Conservation (phyloP, 1,140 invertebrate genomes). For the Cydia strobilella region DNA sequence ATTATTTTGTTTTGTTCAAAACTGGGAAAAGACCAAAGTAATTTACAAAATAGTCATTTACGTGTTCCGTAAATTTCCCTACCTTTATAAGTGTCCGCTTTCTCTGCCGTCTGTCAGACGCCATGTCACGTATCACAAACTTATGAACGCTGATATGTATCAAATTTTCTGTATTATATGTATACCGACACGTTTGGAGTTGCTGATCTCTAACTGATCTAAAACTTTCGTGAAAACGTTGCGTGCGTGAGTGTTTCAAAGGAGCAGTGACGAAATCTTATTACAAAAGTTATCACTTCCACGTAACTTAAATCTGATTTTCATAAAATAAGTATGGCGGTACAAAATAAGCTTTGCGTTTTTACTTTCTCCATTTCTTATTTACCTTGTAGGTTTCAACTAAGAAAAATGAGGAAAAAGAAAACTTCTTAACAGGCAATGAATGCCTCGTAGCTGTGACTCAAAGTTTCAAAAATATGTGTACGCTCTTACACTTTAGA, state of each 20-base stretch:
- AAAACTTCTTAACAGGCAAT: neutral
- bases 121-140: constrained; percentile 6
- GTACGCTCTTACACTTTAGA: too few species aligned
- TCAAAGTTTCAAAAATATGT: too few species aligned
- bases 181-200: constrained; percentile 15
- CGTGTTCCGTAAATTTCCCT: constrained; percentile 29
- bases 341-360: neutral
- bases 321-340: neutral
- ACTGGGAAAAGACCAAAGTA: constrained; percentile 3
- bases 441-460: neutral
- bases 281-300: neutral
- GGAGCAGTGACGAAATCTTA: neutral
- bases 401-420: neutral
- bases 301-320: neutral
- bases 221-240: neutral
- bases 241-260: neutral
- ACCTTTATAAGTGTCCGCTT: constrained; percentile 5
- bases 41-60: constrained; percentile 13
- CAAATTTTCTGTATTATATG: neutral
- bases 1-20: neutral
- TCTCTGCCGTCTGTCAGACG: constrained; percentile 22
- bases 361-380: neutral
- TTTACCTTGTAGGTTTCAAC: neutral
- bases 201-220: neutral
- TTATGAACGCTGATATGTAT: constrained; percentile 22